phyloP scores from a whole-genome alignment of 2,797 vertebrate genomes.

The Takifugu ocellatus region DNA sequence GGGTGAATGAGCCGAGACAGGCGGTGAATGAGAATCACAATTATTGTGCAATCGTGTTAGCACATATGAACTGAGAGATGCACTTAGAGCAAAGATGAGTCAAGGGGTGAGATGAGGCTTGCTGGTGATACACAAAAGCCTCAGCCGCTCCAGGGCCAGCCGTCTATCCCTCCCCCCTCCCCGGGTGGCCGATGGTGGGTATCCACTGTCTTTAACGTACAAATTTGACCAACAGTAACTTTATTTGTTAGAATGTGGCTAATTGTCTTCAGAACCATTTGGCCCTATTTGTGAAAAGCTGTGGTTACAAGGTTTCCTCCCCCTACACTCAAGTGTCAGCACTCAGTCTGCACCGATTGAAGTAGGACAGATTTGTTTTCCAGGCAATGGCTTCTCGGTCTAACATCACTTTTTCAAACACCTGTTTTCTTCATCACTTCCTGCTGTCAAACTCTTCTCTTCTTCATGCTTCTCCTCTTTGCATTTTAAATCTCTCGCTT shows the following conservation, averaged over 20 bases:
- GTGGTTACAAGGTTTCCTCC: too few species aligned
- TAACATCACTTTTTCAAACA: neutral
- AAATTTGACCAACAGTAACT: too few species aligned
- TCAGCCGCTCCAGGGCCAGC: neutral
- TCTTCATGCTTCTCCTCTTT: neutral
- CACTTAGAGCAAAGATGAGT: slow-evolving; percentile 20
- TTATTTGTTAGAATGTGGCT: too few species aligned
- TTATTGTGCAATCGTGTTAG: slow-evolving; percentile 59
- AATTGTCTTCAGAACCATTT: too few species aligned
- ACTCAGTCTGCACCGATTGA: slow-evolving; percentile 19
- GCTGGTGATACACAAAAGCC: slow-evolving; percentile 15
- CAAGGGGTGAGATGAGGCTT: slow-evolving; percentile 4
- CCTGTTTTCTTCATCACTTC: neutral
- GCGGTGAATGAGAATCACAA: slow-evolving; percentile 27
- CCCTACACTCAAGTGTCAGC: too few species aligned
- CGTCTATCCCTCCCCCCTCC: too few species aligned
- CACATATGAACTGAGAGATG: slow-evolving; percentile 30
- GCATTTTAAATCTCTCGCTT: neutral
- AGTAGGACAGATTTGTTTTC: slow-evolving; percentile 9
- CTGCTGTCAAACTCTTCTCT: neutral
- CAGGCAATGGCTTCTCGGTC: slow-evolving; percentile 1
- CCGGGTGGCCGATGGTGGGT: too few species aligned
- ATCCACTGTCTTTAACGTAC: too few species aligned
- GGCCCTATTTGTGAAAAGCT: too few species aligned
- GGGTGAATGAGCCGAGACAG: slow-evolving; percentile 35